Evolutionary conservation across 2,797 vertebrate species (phyloP), one percentile per base, ranked within the genome.

Genomic region (Cryptoprocta ferox): DNA sequence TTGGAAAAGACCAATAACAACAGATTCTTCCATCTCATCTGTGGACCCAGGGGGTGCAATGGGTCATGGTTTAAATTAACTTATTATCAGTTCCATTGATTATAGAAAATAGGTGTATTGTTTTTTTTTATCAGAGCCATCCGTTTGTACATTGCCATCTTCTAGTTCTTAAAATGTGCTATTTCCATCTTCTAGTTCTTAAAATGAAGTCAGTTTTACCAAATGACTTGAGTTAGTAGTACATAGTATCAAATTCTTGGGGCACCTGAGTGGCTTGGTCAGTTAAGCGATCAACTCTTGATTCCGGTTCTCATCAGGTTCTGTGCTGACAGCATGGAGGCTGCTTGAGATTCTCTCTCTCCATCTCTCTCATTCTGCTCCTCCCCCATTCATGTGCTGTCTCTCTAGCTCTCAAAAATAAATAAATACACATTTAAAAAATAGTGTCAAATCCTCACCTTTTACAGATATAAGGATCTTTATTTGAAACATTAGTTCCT

Each of bases 401-500:
- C 56, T 24, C 8, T 59, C 56, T 50, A 50, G 50, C 45, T 59
- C 21, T 59, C 21, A 59, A 59, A 59, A 59, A 10, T 24, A 59
- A 59, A 1, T 24, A 59, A 59, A 19, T 19, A 56, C 18, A 59
- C 21, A 24, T 21, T 56, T 59, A 59, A 59, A 59, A 59, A 18
- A 90, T 14, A 88, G 24, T 42, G 89, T 24, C 70, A 71, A 63
- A 18, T 81, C 96, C 76, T 87, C 65, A 94, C 39, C 61, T 66
- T 90, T 90, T 2, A 0, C 11, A 79, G 50, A 79, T 45, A 85
- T 12, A 37, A 92, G 37, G 30, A 15, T 63, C 84, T 96, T 91
- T 56, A 91, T 73, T 86, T 94, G 91, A 89, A 94, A 92, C 18
- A 78, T 32, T 79, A 42, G 82, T 39, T 91, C 56, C 65, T 61